These are phyloP conservation scores for Rattus norvegicus DNA, from an alignment of 2,113 vertebrate species.

Conservation along the genomic window DNA sequence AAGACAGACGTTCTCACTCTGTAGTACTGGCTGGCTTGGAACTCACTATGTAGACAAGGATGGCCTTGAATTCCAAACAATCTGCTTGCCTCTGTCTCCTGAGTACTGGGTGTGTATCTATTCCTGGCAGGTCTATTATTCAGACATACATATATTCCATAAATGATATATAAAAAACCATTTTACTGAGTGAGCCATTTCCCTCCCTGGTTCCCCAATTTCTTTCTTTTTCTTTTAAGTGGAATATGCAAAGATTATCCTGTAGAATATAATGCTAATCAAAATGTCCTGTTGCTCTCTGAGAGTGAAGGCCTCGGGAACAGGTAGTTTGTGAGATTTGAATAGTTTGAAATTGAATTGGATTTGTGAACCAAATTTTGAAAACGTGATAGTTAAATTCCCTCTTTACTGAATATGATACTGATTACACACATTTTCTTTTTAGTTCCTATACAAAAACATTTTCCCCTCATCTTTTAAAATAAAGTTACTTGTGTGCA, in stretches of 20 bases:
- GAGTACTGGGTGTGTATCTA: not conserved
- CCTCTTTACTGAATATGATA: not conserved
- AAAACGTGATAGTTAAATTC: not conserved
- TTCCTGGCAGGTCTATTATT: not conserved
- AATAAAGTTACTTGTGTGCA: not conserved
- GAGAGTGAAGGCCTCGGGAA: not conserved
- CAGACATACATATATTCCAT: not conserved
- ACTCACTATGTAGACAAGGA: not conserved
- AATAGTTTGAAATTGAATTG: not conserved
- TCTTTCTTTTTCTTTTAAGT: not conserved
- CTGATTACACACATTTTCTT: not conserved
- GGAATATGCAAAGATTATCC: not conserved
- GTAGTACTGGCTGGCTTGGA: not conserved
- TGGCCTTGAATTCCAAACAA: not conserved
- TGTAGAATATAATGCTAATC: not conserved
- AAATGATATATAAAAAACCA: not conserved
- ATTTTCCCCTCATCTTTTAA: not conserved
- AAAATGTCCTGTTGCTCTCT: not conserved
- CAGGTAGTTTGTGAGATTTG: not conserved
- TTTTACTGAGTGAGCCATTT: not conserved
- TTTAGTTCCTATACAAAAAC: not conserved
- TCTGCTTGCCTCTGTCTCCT: not conserved
- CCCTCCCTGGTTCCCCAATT: not conserved
- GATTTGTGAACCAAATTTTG: not conserved
- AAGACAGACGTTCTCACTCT: not conserved